phyloP scores from a whole-genome alignment of 2,113 vertebrate species.

The Leptosomus discolor region DNA sequence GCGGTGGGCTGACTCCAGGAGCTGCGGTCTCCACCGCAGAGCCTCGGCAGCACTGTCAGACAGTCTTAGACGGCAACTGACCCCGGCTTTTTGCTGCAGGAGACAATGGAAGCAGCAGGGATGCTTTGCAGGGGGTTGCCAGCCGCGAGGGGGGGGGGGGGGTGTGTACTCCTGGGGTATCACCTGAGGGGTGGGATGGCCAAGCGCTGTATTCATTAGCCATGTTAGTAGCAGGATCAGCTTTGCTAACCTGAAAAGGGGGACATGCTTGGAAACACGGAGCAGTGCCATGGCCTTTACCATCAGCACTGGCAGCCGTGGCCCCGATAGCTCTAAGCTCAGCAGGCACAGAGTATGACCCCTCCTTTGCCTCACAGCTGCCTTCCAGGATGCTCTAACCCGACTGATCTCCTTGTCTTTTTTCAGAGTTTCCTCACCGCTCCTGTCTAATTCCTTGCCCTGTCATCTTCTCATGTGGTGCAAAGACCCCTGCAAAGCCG shows the following conservation, averaged over 20 bases:
- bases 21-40: background rate
- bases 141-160: too few relatives aligned
- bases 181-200: background rate
- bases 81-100: background rate
- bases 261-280: rapidly evolving
- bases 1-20: background rate
- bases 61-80: background rate
- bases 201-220: rapidly evolving
- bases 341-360: rapidly evolving
- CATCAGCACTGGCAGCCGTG: background rate
- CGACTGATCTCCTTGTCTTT: background rate
- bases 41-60: background rate
- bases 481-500: background rate
- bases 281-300: background rate
- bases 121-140: background rate
- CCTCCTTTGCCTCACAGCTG: background rate
- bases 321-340: background rate
- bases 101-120: background rate
- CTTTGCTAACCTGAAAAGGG: background rate
- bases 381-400: background rate
- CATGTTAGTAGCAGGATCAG: rapidly evolving
- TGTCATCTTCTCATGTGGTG: background rate
- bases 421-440: background rate
- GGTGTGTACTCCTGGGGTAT: background rate
- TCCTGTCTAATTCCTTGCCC: background rate